Conservation (phyloP, 2,888 invertebrate genomes). For the Thymelicus sylvestris region DNA sequence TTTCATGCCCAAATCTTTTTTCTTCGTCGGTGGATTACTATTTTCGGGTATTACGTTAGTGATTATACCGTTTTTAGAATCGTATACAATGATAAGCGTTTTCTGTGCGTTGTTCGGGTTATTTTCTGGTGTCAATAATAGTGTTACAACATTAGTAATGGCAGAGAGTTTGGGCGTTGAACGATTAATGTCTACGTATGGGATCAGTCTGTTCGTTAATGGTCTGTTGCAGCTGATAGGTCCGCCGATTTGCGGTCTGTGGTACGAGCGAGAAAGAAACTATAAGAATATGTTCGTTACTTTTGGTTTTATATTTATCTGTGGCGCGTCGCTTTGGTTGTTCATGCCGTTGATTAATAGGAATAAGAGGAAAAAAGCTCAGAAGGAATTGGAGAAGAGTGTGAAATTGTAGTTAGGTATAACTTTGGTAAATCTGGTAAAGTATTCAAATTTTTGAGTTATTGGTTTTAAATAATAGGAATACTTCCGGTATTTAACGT, state of each 20-base stretch:
- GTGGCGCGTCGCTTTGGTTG: slow-evolving; percentile 90
- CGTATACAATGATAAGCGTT: slow-evolving; percentile 86
- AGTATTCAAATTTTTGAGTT: not conserved
- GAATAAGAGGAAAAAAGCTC: slow-evolving; percentile 56
- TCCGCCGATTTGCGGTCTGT: slow-evolving; percentile 91
- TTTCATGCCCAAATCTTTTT: slow-evolving; percentile 91
- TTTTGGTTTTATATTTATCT: slow-evolving; percentile 89
- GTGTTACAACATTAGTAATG: slow-evolving; percentile 94
- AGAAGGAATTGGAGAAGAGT: slow-evolving; percentile 40
- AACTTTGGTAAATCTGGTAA: not conserved
- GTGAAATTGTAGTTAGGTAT: slow-evolving; percentile 14
- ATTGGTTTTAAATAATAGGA: no score
- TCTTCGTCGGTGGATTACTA: slow-evolving; percentile 91
- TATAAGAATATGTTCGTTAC: slow-evolving; percentile 90
- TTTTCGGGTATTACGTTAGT: slow-evolving; percentile 91
- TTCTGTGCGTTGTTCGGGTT: slow-evolving; percentile 92
- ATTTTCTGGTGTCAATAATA: slow-evolving; percentile 93
- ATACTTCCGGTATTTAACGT: no score
- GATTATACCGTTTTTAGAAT: slow-evolving; percentile 87
- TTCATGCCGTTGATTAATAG: slow-evolving; percentile 89
- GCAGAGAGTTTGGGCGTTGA: slow-evolving; percentile 94
- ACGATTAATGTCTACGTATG: slow-evolving; percentile 92
- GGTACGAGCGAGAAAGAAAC: slow-evolving; percentile 86
- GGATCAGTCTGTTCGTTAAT: slow-evolving; percentile 93
- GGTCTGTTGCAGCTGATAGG: slow-evolving; percentile 92